Conservation (phyloP, 35 echinoderm and acorn worm genomes). For the Lytechinus pictus region DNA sequence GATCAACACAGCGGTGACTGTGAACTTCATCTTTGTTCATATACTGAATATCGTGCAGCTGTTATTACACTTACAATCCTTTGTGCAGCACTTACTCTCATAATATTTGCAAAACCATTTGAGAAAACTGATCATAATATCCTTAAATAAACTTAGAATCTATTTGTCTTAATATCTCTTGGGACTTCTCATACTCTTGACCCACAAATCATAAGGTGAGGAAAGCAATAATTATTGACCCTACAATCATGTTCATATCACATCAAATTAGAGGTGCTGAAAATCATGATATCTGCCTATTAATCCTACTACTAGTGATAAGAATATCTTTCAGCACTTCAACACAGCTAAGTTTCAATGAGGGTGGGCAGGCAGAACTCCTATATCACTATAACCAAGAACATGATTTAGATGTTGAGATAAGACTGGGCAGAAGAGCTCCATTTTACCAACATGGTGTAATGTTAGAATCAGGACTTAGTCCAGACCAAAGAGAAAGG, state of each 20-base stretch:
- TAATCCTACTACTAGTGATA: not conserved
- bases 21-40: not conserved
- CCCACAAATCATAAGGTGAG: not conserved
- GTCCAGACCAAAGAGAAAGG: not conserved
- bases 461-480: not conserved
- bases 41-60: not conserved
- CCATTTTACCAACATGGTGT: not conserved
- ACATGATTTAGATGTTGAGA: not conserved
- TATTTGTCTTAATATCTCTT: not conserved
- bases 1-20: not conserved
- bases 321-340: not conserved
- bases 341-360: not conserved
- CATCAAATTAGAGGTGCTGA: not conserved
- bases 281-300: not conserved
- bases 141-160: not conserved
- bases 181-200: not conserved
- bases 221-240: not conserved
- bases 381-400: constrained; percentile 4
- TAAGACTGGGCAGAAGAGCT: not conserved
- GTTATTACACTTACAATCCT: not conserved
- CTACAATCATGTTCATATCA: not conserved
- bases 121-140: not conserved
- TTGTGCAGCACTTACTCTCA: not conserved
- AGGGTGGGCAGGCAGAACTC: not conserved
- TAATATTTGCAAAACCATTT: not conserved